Evolutionary conservation across 1,140 invertebrate genomes (phyloP), one percentile per base, ranked within the genome.

Genomic region (Dendroctonus valens): DNA sequence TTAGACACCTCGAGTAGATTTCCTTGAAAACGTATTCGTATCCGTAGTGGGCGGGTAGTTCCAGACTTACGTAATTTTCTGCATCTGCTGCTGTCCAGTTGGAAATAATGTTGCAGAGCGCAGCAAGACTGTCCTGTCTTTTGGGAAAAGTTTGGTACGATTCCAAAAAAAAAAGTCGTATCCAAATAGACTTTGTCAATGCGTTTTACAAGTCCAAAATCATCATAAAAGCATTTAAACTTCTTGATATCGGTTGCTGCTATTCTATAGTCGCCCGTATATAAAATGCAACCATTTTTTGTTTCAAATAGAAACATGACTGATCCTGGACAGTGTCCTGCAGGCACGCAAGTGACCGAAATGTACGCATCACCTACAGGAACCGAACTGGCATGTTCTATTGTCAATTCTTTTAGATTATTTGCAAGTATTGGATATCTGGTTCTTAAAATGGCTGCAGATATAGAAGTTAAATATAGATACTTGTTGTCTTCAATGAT

Each of bases 261-360:
- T 6, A 88, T 81, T 71, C 88, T 79, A 75, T 88, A 90, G 75
- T 91, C 89, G 0, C 89, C 89, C 0, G 89, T 91, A 69, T 87
- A 89, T 5, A 91, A 77, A 63, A 90, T 75, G 8, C 75, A 75
- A 4, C 9, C 14, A 14, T 75, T 69, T 42, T 79, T 67, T 6
- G 76, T 68, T 78, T 85, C 83, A 70, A 90, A 86, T 8, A 90
- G 69, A 76, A 90, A 89, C 89, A 91, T 91, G 0, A 89, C 82
- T 4, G 89, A 89, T 0, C 89, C 89, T 6, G 87, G 84, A 77
- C 88, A 89, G 74, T 91, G 89, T 11, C 85, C 87, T 4, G 89
- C 86, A 15, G 88, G 82, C 54, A 89, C 81, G 6, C 82, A 75
- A 0, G 83, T 86, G 0, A 90, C 84, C 40, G 77, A 89, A 46